Conservation (phyloP, 2,797 vertebrate genomes). For the Pelobates cultripes region DNA sequence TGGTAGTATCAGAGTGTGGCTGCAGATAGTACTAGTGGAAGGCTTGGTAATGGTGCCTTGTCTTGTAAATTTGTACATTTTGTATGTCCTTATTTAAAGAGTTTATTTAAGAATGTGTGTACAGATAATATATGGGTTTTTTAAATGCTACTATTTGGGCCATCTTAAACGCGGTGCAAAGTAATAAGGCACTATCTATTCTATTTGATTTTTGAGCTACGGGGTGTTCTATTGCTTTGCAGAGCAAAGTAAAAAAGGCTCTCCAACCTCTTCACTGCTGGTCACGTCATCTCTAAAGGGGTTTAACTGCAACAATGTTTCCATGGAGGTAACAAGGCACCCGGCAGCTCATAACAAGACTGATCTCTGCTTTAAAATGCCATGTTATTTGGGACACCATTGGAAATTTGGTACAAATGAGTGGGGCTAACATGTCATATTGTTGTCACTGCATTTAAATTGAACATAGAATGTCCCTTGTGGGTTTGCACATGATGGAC, state of each 20-base stretch:
- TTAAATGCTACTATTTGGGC: neutral
- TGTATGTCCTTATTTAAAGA: constrained; percentile 72
- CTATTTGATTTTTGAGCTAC: neutral
- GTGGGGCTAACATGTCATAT: neutral
- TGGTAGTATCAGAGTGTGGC: constrained; percentile 96
- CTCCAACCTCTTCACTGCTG: constrained; percentile 33
- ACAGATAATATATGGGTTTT: constrained; percentile 53
- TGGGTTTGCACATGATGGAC: neutral
- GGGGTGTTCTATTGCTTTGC: constrained; percentile 13
- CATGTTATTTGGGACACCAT: neutral
- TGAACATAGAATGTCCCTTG: neutral
- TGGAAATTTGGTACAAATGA: too few species aligned
- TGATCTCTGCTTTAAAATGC: constrained; percentile 9
- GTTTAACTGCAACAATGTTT: constrained; percentile 29
- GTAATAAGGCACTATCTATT: constrained; percentile 1
- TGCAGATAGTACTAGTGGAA: constrained; percentile 86
- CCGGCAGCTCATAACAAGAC: constrained; percentile 10
- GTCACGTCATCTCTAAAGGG: constrained; percentile 40
- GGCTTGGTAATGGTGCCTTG: constrained; percentile 60
- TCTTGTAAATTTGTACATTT: constrained; percentile 83
- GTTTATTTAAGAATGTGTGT: constrained; percentile 77
- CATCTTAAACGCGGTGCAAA: constrained; percentile 15
- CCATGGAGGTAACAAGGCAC: constrained; percentile 17
- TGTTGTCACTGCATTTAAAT: neutral
- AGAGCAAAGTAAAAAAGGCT: constrained; percentile 10